phyloP scores from a whole-genome alignment of 2,113 vertebrate genomes.

The Lathamus discolor region DNA sequence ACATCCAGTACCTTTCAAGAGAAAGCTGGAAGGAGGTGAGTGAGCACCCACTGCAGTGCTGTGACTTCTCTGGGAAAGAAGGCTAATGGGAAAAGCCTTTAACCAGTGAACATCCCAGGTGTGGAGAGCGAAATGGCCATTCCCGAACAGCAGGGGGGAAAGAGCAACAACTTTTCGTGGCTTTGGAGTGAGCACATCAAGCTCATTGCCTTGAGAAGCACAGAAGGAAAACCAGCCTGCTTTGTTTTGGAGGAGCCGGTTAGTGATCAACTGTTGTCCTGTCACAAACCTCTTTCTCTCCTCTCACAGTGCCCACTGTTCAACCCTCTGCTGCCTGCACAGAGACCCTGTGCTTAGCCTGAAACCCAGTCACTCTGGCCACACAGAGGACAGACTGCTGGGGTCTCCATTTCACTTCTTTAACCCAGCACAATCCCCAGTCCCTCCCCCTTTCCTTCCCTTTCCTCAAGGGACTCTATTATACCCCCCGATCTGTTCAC shows the following conservation, averaged over 20 bases:
- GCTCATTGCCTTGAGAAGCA: background rate
- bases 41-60: background rate
- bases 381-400: background rate
- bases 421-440: background rate
- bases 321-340: background rate
- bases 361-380: background rate
- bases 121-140: background rate
- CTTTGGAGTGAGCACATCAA: background rate
- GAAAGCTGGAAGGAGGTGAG: background rate
- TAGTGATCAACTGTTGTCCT: background rate
- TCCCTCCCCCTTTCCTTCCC: background rate
- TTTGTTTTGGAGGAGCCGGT: background rate
- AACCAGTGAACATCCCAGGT: background rate
- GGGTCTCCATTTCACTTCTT: constrained; percentile 24
- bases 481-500: constrained; percentile 62
- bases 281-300: background rate
- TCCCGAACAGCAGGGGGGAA: background rate
- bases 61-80: background rate
- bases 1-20: background rate
- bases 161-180: background rate
- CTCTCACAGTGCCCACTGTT: background rate
- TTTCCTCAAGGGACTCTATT: constrained; percentile 46
- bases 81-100: background rate
- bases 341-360: background rate
- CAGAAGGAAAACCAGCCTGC: background rate